Percentiles rank a stretch among this genome's conserved stretches.
phyloP scores from a whole-genome alignment of 2,113 vertebrate genomes.

The Perca schrenkii region DNA sequence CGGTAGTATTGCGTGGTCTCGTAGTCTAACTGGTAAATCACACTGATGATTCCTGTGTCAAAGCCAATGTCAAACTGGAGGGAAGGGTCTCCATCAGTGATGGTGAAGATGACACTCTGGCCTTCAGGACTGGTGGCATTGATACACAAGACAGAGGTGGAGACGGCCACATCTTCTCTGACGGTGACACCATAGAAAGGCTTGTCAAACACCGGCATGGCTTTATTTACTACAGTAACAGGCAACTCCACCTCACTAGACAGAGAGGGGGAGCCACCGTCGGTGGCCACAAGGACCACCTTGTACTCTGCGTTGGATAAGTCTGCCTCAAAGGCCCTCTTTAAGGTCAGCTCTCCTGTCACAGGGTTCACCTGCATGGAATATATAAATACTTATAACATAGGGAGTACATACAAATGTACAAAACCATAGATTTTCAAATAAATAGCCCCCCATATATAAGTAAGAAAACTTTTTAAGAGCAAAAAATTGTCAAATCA shows the following conservation, averaged over 20 bases:
- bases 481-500: conserved; percentile 27
- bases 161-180: conserved; percentile 88
- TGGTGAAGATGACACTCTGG: conserved; percentile 93
- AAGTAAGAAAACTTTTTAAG: neutral
- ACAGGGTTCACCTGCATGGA: conserved; percentile 82
- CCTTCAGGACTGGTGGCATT: conserved; percentile 95
- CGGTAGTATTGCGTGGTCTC: conserved; percentile 90
- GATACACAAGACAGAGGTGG: conserved; percentile 90
- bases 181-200: conserved; percentile 92
- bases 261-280: conserved; percentile 89
- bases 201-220: conserved; percentile 97
- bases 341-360: conserved; percentile 91
- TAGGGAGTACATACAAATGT: neutral
- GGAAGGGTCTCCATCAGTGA: conserved; percentile 90
- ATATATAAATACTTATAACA: neutral
- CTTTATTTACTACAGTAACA: conserved; percentile 95
- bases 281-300: conserved; percentile 89
- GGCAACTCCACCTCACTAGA: conserved; percentile 90
- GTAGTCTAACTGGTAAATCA: conserved; percentile 91
- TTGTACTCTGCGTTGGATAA: conserved; percentile 93
- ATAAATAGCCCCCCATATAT: neutral
- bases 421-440: neutral
- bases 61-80: conserved; percentile 96
- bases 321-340: conserved; percentile 90
- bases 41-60: conserved; percentile 92